Percentiles rank a stretch among this genome's conserved stretches.
phyloP scores from a whole-genome alignment of 2,797 vertebrate species.

The Hippoglossus hippoglossus region DNA sequence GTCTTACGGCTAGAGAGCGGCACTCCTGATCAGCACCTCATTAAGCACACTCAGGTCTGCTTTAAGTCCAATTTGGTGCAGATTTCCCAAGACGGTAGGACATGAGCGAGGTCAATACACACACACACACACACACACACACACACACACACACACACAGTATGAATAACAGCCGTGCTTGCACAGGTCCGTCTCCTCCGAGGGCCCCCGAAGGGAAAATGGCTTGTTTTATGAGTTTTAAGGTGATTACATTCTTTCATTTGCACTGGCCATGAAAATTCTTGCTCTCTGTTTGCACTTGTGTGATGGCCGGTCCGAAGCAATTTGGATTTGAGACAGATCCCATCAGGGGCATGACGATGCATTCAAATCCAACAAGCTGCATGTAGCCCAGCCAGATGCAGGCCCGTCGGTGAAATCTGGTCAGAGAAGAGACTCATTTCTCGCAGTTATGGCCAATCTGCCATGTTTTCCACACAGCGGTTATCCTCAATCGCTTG shows the following conservation, averaged over 20 bases:
- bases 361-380: conserved; percentile 64
- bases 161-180: conserved; percentile 45
- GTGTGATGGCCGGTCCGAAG: conserved; percentile 42
- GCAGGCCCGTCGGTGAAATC: conserved; percentile 4
- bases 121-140: conserved; percentile 16
- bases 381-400: conserved; percentile 20
- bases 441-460: background rate
- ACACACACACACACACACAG: conserved; percentile 8
- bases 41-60: conserved; percentile 72
- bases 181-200: conserved; percentile 16
- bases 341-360: conserved; percentile 64
- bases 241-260: conserved; percentile 74
- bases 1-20: conserved; percentile 29
- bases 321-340: conserved; percentile 71
- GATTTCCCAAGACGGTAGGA: conserved; percentile 74
- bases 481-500: background rate
- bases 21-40: conserved; percentile 66
- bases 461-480: background rate
- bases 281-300: conserved; percentile 65
- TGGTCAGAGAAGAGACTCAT: background rate
- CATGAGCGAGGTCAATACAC: conserved; percentile 45
- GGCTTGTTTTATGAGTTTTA: conserved; percentile 66
- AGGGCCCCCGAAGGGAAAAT: conserved; percentile 28
- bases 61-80: conserved; percentile 74
- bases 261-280: conserved; percentile 59